Evolutionary conservation across 92 coral and sea anemone genomes (phyloP), one percentile per base, ranked within the genome.

Genomic region (Virgularia gustaviana): DNA sequence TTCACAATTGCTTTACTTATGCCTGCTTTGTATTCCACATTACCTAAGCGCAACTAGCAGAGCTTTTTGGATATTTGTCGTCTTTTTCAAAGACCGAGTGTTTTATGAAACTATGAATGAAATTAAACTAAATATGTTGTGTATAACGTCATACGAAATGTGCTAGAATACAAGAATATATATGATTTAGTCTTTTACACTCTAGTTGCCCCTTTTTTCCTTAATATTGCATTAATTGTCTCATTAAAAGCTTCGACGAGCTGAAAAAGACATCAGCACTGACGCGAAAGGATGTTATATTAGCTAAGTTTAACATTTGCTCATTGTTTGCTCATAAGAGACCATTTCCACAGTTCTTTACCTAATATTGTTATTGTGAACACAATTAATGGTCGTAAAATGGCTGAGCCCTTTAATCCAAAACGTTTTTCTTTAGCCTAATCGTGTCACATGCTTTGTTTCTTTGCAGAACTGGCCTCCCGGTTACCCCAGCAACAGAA

Each of bases 301-400:
- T 68, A 49, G 75, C 4, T 49, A 33, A 16, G 61, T 49, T n/a
- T 68, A 68, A 39, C 49, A 9, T 44, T 44, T 18, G 4, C 23
- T 30, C 34, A 68, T 68, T 68, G 75, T 68, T 68, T 68, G 75
- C 36, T 33, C 43, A 31, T 32, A 51, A 68, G 31, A 25, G 61
- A 43, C 2, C 37, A 43, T 44, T 29, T 39, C 35, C 47, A 18
- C 15, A 42, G 23, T 27, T 68, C 75, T 68, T 68, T 49, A 11
- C n/a, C 15, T 49, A n/a, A 68, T 68, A 68, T 68, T 68, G 75
- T 43, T 13, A 11, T 33, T 47, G 75, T 68, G 72, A 65, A 47
- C 60, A 32, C 13, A 32, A 29, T 28, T 49, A 68, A 68, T 51
- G 75, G 32, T 19, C 34, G 37, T 34, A 39, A 60, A 60, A 19